Percentiles rank a stretch among this genome's conserved stretches.
Conservation (phyloP, 1,140 invertebrate genomes). For the Trypoxylus dichotomus region DNA sequence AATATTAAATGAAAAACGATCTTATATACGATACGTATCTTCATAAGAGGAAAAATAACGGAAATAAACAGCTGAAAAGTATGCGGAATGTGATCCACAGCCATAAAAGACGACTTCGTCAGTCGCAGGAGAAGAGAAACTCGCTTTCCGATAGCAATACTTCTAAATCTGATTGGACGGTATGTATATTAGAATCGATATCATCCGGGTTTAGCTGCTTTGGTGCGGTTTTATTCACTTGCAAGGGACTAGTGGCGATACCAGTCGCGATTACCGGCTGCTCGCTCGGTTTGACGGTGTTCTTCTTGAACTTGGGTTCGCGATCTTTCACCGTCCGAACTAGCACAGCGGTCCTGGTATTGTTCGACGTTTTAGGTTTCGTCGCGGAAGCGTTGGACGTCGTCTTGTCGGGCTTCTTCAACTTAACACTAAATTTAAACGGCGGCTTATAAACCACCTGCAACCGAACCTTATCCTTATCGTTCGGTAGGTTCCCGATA, state of each 20-base stretch:
- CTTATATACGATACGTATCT: background rate
- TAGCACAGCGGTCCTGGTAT: slow-evolving; percentile 56
- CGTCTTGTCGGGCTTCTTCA: slow-evolving; percentile 69
- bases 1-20: background rate
- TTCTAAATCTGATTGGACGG: slow-evolving; percentile 65
- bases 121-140: slow-evolving; percentile 62
- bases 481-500: slow-evolving; percentile 54
- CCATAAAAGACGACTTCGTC: slow-evolving; percentile 46
- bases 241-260: slow-evolving; percentile 34
- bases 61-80: slow-evolving; percentile 19
- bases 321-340: slow-evolving; percentile 53
- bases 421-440: slow-evolving; percentile 79
- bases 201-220: slow-evolving; percentile 36
- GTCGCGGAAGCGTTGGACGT: slow-evolving; percentile 34
- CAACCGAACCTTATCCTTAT: slow-evolving; percentile 69
- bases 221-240: slow-evolving; percentile 35
- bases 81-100: slow-evolving; percentile 46
- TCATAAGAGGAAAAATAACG: background rate
- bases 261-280: background rate
- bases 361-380: slow-evolving; percentile 36
- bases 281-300: slow-evolving; percentile 29
- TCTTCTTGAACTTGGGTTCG: slow-evolving; percentile 42
- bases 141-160: slow-evolving; percentile 65
- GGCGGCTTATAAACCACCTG: slow-evolving; percentile 85
- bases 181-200: slow-evolving; percentile 61